Evolutionary conservation across 2,113 vertebrate genomes (phyloP), one percentile per base, ranked within the genome.

Genomic region (Phalacrocorax brasilianus): DNA sequence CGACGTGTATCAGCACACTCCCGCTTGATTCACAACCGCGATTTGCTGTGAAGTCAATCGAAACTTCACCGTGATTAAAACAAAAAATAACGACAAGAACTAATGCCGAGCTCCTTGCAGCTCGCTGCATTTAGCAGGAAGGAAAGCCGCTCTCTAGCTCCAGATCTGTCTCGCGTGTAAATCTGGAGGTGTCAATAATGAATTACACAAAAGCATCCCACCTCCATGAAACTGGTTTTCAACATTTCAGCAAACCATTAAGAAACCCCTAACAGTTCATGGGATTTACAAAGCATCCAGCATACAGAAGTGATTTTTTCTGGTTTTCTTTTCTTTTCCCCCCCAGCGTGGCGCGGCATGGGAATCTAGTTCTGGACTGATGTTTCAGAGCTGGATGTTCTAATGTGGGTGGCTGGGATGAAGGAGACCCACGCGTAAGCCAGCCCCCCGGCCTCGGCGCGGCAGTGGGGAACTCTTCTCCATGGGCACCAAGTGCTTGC

Each of bases 291-390:
- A 40, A 73, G 63, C 45, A 73, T 8, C 14, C 35, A 45, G n/a
- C 56, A 66, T 1, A 6, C 53, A n/a, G 12, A 67, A 50, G 16
- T 11, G 13, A 24, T 15, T 53, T 59, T 44, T 16, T 47, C 3
- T 5, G 11, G 45, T 33, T 75, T 8, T 33, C 7, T 68, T 63
- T 49, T 32, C 21, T 4, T 68, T 16, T 44, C 14, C 30, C 12
- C 6, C 9, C 3, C 12, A 20, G 14, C 1, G 3, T 1, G 2
- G 32, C 42, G 49, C 2, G 4, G 33, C 50, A 35, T 2, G 6
- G 23, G 14, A 73, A 77, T 45, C 11, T 16, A 16, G 33, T 7
- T 73, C 55, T 22, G 59, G 32, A 30, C 3, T 38, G 62, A 17
- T 27, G n/a, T 63, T 88, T 49, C 40, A 38, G 72, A 44, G 47